Percentiles rank a stretch among this genome's conserved stretches.
phyloP scores from a whole-genome alignment of 1,140 invertebrate genomes.

The Myzus persicae region DNA sequence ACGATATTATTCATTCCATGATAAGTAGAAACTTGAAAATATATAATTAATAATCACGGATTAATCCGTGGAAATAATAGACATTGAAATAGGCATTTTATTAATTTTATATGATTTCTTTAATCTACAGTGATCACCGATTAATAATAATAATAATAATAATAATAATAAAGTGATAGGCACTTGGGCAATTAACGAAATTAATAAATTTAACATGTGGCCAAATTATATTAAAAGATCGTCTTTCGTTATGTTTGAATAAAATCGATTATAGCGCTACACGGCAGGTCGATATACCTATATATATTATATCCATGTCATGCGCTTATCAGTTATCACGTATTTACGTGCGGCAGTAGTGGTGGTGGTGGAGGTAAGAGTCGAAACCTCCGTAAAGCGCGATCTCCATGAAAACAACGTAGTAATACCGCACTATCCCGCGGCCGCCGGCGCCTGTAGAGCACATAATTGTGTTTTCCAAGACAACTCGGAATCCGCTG shows the following conservation, averaged over 20 bases:
- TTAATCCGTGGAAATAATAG: too few relatives aligned
- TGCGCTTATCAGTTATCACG: not conserved
- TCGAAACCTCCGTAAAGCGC: not conserved
- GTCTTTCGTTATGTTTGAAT: not conserved
- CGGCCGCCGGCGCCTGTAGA: too few relatives aligned
- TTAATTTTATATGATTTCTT: not conserved
- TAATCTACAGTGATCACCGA: not conserved
- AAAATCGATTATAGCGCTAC: not conserved
- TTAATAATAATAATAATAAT: not conserved
- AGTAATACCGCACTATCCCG: not conserved
- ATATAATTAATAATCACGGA: too few relatives aligned
- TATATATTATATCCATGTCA: not conserved
- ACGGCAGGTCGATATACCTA: not conserved
- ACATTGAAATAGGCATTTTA: too few relatives aligned
- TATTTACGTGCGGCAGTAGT: not conserved
- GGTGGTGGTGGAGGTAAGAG: not conserved
- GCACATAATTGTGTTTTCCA: not conserved
- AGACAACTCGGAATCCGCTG: not conserved
- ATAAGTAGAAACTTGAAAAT: too few relatives aligned
- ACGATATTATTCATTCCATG: not conserved
- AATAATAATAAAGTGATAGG: not conserved
- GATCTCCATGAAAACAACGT: not conserved
- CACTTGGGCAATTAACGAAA: not conserved
- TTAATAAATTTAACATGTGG: not conserved
- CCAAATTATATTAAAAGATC: not conserved